These are phyloP conservation scores for Bombus breviceps DNA, from an alignment of 1,140 invertebrate species.

Conservation along the genomic window DNA sequence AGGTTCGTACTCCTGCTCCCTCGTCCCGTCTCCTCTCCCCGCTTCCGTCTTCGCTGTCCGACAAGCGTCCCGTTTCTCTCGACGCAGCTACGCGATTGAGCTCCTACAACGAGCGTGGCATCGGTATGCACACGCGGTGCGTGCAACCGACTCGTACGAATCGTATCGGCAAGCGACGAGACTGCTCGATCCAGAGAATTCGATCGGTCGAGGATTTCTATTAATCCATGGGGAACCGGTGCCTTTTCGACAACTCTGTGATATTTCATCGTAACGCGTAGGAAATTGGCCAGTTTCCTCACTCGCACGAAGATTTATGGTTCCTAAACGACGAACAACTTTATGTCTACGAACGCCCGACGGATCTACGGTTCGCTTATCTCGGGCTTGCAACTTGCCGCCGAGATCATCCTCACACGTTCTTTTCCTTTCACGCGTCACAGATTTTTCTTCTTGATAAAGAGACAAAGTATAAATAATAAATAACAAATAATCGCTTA, in stretches of 20 bases:
- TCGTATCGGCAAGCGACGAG: not conserved
- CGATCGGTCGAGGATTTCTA: constrained; percentile 8
- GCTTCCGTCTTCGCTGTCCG: not conserved
- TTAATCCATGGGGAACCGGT: not conserved
- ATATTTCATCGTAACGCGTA: constrained; percentile 26
- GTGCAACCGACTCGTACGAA: not conserved
- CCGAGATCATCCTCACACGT: not conserved
- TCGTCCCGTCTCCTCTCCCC: too few relatives aligned
- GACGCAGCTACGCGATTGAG: not conserved
- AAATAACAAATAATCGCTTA: too few relatives aligned
- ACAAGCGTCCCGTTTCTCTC: constrained; percentile 26
- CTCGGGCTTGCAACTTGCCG: not conserved
- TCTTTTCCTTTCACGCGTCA: not conserved
- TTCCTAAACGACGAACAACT: not conserved
- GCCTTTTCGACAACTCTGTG: constrained; percentile 10
- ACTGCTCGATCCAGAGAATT: not conserved
- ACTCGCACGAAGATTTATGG: not conserved
- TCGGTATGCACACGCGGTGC: not conserved
- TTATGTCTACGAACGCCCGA: not conserved
- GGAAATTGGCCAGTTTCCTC: not conserved
- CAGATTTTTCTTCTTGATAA: not conserved
- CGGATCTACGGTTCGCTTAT: not conserved
- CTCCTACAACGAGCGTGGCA: not conserved
- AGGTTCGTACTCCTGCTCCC: too few relatives aligned
- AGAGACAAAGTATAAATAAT: not conserved